These are phyloP conservation scores for Clunio marinus DNA, from an alignment of 2,888 invertebrate species.

Conservation along the genomic window DNA sequence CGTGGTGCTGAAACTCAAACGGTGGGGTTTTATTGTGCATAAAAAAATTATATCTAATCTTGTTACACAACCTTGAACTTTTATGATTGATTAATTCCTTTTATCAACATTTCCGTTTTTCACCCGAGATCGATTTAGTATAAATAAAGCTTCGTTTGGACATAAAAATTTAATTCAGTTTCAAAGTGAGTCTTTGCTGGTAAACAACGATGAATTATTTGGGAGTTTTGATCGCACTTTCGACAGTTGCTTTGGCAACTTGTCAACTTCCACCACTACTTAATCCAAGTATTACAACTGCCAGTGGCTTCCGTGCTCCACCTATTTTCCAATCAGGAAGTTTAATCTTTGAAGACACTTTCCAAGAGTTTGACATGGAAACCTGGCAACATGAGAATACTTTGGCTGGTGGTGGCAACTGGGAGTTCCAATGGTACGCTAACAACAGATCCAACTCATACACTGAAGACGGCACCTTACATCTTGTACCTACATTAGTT, in stretches of 20 bases:
- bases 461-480: slow-evolving; percentile 53
- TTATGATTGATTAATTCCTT: too few species aligned
- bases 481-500: slow-evolving; percentile 59
- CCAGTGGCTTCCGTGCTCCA: slow-evolving; percentile 55
- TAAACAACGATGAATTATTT: too few species aligned
- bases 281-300: slow-evolving; percentile 48
- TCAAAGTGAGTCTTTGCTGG: not conserved
- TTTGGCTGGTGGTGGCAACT: slow-evolving; percentile 64
- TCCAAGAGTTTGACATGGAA: slow-evolving; percentile 56
- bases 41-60: too few species aligned
- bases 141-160: too few species aligned
- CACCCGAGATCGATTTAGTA: too few species aligned
- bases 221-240: not conserved
- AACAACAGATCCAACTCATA: slow-evolving; percentile 64
- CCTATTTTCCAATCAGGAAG: slow-evolving; percentile 56
- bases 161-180: too few species aligned
- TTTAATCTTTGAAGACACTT: slow-evolving; percentile 61
- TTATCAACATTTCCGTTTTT: too few species aligned
- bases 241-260: not conserved
- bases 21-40: too few species aligned
- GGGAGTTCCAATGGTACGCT: slow-evolving; percentile 67
- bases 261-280: too few species aligned
- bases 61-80: too few species aligned
- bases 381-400: slow-evolving; percentile 66
- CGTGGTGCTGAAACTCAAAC: too few species aligned